Conservation (phyloP, 2,888 invertebrate genomes). For the Aelia acuminata region DNA sequence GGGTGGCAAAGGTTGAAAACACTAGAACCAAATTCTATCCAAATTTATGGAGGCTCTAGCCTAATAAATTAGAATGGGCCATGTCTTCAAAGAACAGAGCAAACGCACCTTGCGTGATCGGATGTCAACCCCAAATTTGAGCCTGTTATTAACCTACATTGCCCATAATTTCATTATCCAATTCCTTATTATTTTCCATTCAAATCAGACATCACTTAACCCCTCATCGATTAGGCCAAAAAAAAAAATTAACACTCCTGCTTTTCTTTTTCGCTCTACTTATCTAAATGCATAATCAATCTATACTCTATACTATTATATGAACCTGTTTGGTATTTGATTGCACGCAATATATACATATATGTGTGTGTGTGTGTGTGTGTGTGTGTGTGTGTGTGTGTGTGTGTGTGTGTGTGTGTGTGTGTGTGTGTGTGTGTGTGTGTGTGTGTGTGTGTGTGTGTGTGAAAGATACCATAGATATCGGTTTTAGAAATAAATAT, state of each 20-base stretch:
- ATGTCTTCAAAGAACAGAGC: not conserved
- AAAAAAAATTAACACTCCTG: not conserved
- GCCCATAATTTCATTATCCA: not conserved
- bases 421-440: too few relatives aligned
- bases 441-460: too few relatives aligned
- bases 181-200: not conserved
- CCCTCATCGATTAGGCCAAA: not conserved
- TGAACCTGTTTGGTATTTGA: too few relatives aligned
- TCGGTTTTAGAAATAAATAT: too few relatives aligned
- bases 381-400: too few relatives aligned
- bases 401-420: too few relatives aligned
- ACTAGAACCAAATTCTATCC: not conserved
- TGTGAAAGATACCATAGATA: too few relatives aligned
- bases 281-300: too few relatives aligned
- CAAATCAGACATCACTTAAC: not conserved
- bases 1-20: not conserved
- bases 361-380: too few relatives aligned
- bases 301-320: too few relatives aligned
- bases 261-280: not conserved
- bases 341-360: too few relatives aligned
- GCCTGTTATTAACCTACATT: not conserved
- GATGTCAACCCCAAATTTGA: slow-evolving; percentile 1
- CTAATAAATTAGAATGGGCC: not conserved
- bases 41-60: not conserved
- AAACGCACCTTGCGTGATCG: not conserved